phyloP scores from a whole-genome alignment of 2,797 vertebrate species.

The Alca torda region DNA sequence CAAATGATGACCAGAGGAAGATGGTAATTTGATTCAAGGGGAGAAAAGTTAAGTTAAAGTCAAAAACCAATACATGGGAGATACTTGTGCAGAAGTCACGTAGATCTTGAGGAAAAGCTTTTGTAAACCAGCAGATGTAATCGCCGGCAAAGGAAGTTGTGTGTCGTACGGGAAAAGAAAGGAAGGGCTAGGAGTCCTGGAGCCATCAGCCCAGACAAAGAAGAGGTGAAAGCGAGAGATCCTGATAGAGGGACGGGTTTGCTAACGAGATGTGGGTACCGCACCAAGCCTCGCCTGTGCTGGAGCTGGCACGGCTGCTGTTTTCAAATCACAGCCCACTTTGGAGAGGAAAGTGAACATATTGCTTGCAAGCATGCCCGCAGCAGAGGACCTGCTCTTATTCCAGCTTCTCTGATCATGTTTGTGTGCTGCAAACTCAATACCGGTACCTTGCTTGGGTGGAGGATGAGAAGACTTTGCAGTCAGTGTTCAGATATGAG shows the following conservation, averaged over 20 bases:
- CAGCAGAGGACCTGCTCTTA: background rate
- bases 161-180: background rate
- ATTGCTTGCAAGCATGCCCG: background rate
- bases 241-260: background rate
- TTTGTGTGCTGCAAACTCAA: background rate
- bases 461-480: background rate
- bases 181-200: background rate
- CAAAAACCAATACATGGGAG: background rate
- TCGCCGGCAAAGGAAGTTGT: background rate
- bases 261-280: background rate
- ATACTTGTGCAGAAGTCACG: background rate
- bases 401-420: background rate
- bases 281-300: background rate
- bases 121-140: background rate
- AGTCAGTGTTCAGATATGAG: background rate
- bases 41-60: conserved; percentile 19
- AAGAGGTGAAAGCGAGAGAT: background rate
- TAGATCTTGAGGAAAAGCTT: background rate
- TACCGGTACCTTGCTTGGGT: background rate
- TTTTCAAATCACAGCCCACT: background rate
- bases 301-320: background rate
- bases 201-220: background rate
- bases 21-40: background rate
- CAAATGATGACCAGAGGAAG: background rate
- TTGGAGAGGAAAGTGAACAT: background rate